phyloP scores from a whole-genome alignment of 53 echinoderm and acorn worm genomes.

The Pentamera pediparva region DNA sequence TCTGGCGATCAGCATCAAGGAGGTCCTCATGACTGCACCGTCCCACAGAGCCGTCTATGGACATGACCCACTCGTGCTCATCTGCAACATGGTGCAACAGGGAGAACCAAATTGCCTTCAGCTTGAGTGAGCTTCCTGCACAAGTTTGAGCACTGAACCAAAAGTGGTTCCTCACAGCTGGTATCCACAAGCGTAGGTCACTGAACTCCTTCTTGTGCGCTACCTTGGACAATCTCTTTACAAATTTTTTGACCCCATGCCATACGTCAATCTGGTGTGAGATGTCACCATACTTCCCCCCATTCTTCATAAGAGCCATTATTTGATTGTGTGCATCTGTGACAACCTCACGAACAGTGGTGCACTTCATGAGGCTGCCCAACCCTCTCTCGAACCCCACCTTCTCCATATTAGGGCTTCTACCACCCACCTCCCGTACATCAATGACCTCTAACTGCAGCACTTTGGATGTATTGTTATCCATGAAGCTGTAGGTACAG shows the following conservation, averaged over 20 bases:
- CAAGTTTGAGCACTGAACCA: constrained; percentile 1
- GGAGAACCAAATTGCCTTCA: neutral
- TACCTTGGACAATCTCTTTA: constrained; percentile 16
- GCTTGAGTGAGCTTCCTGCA: neutral
- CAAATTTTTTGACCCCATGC: constrained; percentile 42
- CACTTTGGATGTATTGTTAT: neutral
- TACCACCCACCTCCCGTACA: constrained; percentile 22
- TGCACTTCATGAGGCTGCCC: neutral
- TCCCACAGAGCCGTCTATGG: neutral
- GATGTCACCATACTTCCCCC: neutral
- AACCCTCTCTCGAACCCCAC: constrained; percentile 22
- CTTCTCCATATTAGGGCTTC: constrained; percentile 28
- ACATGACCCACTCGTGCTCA: constrained; percentile 42
- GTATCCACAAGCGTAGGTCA: constrained; percentile 19
- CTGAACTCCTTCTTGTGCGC: neutral
- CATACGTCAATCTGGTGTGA: constrained; percentile 33
- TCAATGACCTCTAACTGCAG: constrained; percentile 23
- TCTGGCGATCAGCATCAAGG: neutral
- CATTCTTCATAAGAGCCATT: constrained; percentile 14
- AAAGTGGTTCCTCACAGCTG: constrained; percentile 30
- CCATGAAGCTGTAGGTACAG: constrained; percentile 45
- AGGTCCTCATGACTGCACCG: constrained; percentile 17
- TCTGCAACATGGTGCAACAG: constrained; percentile 33
- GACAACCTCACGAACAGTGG: neutral
- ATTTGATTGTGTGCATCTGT: constrained; percentile 37